These are phyloP conservation scores for Paramormyrops kingsleyae DNA, from an alignment of 2,113 vertebrate genomes.

Conservation along the genomic window DNA sequence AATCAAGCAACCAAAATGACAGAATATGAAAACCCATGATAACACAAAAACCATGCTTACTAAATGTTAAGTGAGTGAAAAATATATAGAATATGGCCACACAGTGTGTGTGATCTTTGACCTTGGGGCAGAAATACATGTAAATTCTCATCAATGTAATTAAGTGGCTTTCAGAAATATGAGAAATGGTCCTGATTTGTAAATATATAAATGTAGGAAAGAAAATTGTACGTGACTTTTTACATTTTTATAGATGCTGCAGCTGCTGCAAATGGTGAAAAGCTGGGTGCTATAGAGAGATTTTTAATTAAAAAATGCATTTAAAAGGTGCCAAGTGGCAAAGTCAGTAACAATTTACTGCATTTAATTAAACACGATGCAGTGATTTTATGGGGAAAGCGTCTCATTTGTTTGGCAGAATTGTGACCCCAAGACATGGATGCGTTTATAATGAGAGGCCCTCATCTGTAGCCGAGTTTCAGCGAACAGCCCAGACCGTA, in stretches of 20 bases:
- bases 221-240: not conserved
- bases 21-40: not conserved
- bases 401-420: conserved; percentile 12
- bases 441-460: not conserved
- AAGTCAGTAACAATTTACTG: not conserved
- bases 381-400: not conserved
- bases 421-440: not conserved
- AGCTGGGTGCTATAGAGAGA: not conserved
- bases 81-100: not conserved
- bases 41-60: not conserved
- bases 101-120: not conserved
- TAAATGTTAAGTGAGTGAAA: not conserved
- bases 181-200: not conserved
- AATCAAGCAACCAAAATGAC: not conserved
- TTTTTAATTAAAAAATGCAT: not conserved
- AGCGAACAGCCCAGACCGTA: conserved; percentile 1
- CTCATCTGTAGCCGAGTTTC: not conserved
- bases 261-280: not conserved
- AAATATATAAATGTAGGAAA: not conserved
- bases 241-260: not conserved
- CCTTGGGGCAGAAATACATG: not conserved
- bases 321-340: not conserved
- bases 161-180: not conserved
- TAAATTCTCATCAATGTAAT: not conserved
- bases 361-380: not conserved